Evolutionary conservation across 1,140 invertebrate genomes (phyloP).

Genomic region (Bacillus rossius): DNA sequence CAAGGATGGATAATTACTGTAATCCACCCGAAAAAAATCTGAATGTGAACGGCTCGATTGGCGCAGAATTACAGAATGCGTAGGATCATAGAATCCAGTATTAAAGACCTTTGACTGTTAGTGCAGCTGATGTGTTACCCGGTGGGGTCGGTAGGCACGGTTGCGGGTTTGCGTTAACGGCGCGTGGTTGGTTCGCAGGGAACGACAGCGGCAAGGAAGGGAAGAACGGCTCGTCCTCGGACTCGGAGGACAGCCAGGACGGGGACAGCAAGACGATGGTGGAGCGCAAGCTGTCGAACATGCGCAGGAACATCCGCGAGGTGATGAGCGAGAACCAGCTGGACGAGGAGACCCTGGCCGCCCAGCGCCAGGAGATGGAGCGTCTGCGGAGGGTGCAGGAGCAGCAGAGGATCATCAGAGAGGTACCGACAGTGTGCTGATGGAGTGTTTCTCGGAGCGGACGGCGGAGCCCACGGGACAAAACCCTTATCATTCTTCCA

Average conservation of each 20-base stretch:
- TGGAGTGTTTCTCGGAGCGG: not conserved
- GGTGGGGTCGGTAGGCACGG: too few species aligned
- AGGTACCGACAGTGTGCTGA: constrained; percentile 36
- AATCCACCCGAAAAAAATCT: too few species aligned
- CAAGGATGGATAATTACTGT: too few species aligned
- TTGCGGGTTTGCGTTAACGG: too few species aligned
- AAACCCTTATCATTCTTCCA: not conserved
- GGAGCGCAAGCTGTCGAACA: constrained; percentile 57
- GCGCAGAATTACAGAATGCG: too few species aligned
- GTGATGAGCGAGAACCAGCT: constrained; percentile 90
- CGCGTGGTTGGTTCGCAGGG: too few species aligned
- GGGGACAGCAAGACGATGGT: constrained; percentile 15
- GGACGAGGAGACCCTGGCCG: constrained; percentile 85
- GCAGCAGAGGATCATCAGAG: constrained; percentile 71
- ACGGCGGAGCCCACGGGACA: not conserved
- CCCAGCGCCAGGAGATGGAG: constrained; percentile 89
- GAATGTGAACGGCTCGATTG: too few species aligned
- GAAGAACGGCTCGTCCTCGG: constrained; percentile 13
- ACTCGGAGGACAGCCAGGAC: constrained; percentile 25
- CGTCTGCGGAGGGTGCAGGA: constrained; percentile 76
- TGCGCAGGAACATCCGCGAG: constrained; percentile 80
- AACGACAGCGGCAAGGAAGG: constrained; percentile 13
- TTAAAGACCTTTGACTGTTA: too few species aligned
- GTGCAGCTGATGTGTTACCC: too few species aligned
- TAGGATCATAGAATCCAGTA: too few species aligned